Evolutionary conservation across 2,888 invertebrate genomes (phyloP).

Genomic region (Sinelater perroti): DNA sequence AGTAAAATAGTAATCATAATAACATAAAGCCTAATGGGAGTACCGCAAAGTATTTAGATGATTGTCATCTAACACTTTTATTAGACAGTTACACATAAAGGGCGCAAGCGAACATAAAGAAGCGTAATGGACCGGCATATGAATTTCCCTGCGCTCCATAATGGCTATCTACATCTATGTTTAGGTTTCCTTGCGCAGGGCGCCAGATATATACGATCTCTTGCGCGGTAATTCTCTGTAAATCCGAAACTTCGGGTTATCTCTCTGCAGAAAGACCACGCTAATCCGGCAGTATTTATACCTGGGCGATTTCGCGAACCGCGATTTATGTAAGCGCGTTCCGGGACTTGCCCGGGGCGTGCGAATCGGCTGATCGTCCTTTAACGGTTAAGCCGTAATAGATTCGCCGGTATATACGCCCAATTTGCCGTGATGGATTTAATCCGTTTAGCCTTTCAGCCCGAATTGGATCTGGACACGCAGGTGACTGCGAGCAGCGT

Average conservation of each 20-base stretch:
- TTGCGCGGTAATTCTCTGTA: conserved; percentile 10
- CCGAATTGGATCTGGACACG: conserved; percentile 9
- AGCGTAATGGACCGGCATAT: too few relatives aligned
- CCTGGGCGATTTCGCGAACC: conserved; percentile 2
- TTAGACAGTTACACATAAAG: too few relatives aligned
- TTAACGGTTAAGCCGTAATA: conserved; percentile 2
- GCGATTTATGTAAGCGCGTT: conserved; percentile 8
- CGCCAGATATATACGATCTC: neutral
- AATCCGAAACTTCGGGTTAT: conserved; percentile 17
- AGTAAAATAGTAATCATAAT: too few relatives aligned
- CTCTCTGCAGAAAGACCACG: neutral
- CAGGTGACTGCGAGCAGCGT: too few relatives aligned
- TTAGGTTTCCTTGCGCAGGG: neutral
- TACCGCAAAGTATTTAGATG: too few relatives aligned
- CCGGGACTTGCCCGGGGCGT: conserved; percentile 5
- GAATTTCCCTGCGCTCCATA: too few relatives aligned
- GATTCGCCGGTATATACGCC: conserved; percentile 8
- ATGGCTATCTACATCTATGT: too few relatives aligned
- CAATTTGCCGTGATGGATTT: conserved; percentile 17
- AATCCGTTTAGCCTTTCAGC: conserved; percentile 12
- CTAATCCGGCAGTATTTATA: conserved; percentile 19
- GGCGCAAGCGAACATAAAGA: too few relatives aligned
- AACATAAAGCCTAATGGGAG: too few relatives aligned
- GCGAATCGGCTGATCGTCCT: conserved; percentile 10
- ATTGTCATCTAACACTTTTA: too few relatives aligned